Conservation (phyloP, 2,113 vertebrate genomes). For the Aegotheles bennettii region DNA sequence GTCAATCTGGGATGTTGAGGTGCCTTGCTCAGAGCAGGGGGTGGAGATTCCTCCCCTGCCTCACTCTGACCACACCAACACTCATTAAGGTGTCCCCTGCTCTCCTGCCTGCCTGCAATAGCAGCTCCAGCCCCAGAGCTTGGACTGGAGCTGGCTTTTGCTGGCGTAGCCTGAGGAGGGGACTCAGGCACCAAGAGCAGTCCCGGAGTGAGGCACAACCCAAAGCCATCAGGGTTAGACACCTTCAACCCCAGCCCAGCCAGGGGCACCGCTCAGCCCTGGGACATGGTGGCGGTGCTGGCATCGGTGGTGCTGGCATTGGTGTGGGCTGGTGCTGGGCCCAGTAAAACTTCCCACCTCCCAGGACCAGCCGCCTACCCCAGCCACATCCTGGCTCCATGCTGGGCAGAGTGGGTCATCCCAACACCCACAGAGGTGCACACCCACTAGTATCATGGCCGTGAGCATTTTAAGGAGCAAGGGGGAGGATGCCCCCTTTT, state of each 20-base stretch:
- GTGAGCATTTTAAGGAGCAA: not conserved
- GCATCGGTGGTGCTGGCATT: not conserved
- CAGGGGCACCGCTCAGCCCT: not conserved
- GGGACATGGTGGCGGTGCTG: accelerated
- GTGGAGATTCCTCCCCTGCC: not conserved
- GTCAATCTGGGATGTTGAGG: not conserved
- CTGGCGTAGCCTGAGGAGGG: not conserved
- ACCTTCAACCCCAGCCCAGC: not conserved
- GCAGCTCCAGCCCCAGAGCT: not conserved
- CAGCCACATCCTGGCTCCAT: not conserved
- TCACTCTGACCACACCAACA: not conserved
- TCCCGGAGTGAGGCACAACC: not conserved
- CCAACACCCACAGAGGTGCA: not conserved
- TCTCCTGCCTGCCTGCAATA: not conserved
- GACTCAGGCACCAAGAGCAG: not conserved
- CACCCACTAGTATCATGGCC: accelerated
- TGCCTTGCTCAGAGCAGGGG: not conserved
- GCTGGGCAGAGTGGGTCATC: not conserved
- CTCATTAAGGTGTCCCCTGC: accelerated
- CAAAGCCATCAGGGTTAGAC: not conserved
- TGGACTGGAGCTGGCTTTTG: not conserved
- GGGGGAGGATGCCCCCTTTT: not conserved
- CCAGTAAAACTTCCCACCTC: not conserved
- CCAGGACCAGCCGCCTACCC: not conserved
- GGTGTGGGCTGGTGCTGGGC: not conserved